These are phyloP conservation scores for Maconellicoccus hirsutus DNA, from an alignment of 1,140 invertebrate genomes.

Conservation along the genomic window DNA sequence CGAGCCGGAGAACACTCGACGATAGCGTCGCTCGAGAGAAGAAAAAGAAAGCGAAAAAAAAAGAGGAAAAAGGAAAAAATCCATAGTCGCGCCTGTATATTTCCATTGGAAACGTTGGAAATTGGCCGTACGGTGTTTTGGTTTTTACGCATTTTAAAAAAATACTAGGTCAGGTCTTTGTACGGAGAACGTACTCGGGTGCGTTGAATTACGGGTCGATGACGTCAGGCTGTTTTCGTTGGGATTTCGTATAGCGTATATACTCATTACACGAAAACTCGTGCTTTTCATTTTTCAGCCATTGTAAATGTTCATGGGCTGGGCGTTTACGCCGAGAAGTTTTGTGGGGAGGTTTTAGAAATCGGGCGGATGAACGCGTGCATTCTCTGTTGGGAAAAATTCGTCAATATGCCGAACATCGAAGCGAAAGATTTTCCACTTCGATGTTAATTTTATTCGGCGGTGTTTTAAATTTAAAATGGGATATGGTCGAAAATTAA, in stretches of 20 bases:
- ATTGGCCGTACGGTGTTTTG: background rate
- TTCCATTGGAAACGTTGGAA: background rate
- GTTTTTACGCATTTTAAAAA: background rate
- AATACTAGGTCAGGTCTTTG: slow-evolving; percentile 7
- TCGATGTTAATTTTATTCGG: no score
- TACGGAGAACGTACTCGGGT: background rate
- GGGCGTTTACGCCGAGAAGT: background rate
- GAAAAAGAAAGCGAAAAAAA: no score
- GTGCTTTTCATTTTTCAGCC: slow-evolving; percentile 6
- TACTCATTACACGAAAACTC: background rate
- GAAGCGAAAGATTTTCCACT: no score
- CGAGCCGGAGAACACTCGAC: no score
- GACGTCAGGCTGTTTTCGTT: slow-evolving; percentile 7
- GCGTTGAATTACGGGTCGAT: slow-evolving; percentile 2
- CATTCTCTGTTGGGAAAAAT: no score
- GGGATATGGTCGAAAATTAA: no score
- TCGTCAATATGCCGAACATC: no score
- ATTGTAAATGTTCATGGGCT: background rate
- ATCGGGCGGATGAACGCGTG: background rate
- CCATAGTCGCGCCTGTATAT: background rate
- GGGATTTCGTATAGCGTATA: background rate
- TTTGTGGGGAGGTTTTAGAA: background rate
- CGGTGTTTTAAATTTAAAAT: no score
- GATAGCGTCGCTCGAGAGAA: no score
- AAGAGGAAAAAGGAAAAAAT: background rate